These are phyloP conservation scores for Tethya wilhelma DNA, from an alignment of 37 sponge, comb jelly and placozoan genomes.

Conservation along the genomic window DNA sequence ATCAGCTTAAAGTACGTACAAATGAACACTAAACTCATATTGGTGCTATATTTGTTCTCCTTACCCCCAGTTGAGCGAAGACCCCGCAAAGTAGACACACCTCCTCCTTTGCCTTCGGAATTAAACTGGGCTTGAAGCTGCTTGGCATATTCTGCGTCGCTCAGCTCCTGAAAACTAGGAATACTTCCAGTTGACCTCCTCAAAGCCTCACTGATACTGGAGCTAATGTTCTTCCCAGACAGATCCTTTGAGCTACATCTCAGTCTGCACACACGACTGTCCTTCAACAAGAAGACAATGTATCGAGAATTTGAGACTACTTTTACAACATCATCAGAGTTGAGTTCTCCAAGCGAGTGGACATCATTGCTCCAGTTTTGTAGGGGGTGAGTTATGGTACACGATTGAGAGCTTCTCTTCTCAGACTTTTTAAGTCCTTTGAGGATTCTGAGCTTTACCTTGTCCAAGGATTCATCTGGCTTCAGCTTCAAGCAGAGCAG, in stretches of 20 bases:
- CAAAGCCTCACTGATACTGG: background rate
- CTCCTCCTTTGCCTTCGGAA: too few relatives aligned
- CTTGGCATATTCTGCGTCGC: conserved; percentile 73
- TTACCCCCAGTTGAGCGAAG: too few relatives aligned
- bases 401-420: background rate
- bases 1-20: too few relatives aligned
- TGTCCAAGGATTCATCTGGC: conserved; percentile 13
- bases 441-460: conserved; percentile 26
- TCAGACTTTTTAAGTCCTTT: conserved; percentile 28
- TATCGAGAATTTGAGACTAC: conserved; percentile 56
- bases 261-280: conserved; percentile 71
- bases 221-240: background rate
- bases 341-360: conserved; percentile 17
- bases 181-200: background rate
- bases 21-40: too few relatives aligned
- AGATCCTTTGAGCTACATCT: background rate
- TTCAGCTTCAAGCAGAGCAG: conserved; percentile 51
- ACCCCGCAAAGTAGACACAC: too few relatives aligned
- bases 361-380: conserved; percentile 3
- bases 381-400: conserved; percentile 8
- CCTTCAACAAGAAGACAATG: conserved; percentile 50
- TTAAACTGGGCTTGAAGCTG: conserved; percentile 61
- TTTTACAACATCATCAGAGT: conserved; percentile 3
- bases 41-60: too few relatives aligned
- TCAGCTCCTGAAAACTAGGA: conserved; percentile 41